Evolutionary conservation across 2,113 vertebrate genomes (phyloP).

Genomic region (Psettodes erumei): DNA sequence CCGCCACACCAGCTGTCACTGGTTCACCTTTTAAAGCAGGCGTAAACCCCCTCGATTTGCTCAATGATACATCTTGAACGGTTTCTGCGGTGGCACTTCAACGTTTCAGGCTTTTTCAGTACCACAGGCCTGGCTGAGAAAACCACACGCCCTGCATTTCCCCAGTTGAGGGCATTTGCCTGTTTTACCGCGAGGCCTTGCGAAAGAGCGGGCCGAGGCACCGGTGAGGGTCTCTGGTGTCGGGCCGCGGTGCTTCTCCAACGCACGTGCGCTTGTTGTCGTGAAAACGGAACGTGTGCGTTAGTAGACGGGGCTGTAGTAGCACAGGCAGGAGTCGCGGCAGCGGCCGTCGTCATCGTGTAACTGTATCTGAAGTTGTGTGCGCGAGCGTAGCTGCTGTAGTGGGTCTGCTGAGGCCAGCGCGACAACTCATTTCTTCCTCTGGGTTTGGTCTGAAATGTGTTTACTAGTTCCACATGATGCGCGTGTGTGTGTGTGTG

Average conservation of each 20-base stretch:
- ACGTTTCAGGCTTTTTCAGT: background rate
- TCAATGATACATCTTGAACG: background rate
- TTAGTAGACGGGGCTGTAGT: background rate
- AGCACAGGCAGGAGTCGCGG: background rate
- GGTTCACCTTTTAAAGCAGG: background rate
- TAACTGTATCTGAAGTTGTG: constrained; percentile 54
- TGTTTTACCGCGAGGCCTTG: constrained; percentile 8
- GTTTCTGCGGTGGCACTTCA: background rate
- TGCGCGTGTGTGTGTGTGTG: constrained; percentile 26
- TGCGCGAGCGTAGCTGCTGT: constrained; percentile 34
- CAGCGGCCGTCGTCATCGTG: constrained; percentile 19
- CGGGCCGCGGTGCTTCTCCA: too few relatives aligned
- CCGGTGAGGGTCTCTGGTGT: too few relatives aligned
- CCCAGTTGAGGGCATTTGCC: background rate
- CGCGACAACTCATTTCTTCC: constrained; percentile 52
- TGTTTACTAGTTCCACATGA: constrained; percentile 67
- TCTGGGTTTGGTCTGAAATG: constrained; percentile 74
- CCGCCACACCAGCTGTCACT: background rate
- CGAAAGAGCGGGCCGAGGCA: background rate
- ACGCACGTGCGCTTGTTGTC: background rate
- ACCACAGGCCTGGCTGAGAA: background rate
- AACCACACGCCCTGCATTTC: background rate
- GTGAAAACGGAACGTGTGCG: background rate
- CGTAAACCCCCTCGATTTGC: background rate
- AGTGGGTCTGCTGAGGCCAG: constrained; percentile 38